Evolutionary conservation across 2,113 vertebrate genomes (phyloP).

Genomic region (Dipodomys ordii): DNA sequence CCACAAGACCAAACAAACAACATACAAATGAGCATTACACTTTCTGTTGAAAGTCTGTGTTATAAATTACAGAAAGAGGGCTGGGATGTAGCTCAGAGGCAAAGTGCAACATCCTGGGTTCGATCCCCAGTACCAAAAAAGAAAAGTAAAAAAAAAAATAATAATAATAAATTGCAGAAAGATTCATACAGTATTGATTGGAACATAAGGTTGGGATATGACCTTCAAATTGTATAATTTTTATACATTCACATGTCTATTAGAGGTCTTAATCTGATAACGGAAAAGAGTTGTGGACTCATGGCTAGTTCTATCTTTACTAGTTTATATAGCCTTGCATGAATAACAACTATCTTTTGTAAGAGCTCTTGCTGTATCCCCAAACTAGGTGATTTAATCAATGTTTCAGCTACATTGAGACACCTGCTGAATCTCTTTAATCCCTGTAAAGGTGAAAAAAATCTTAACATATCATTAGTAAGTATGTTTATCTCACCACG

Average conservation of each 20-base stretch:
- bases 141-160: no score
- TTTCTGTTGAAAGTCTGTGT: neutral
- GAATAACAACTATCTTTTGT: neutral
- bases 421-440: neutral
- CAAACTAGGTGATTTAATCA: slow-evolving; percentile 9
- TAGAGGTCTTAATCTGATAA: neutral
- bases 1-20: neutral
- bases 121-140: no score
- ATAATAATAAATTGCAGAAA: neutral
- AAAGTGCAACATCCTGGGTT: no score
- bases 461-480: neutral
- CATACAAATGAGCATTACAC: neutral
- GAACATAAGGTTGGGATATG: neutral
- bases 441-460: neutral
- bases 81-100: no score
- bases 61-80: neutral
- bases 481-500: slow-evolving; percentile 56
- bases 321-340: neutral
- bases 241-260: neutral
- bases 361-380: neutral
- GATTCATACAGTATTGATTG: neutral
- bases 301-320: neutral
- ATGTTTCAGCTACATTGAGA: neutral
- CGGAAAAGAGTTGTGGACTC: neutral
- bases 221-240: neutral